A percentile compares a stretch with the other conserved stretches of the same genome.
These are phyloP conservation scores for Dicrostonyx torquatus DNA, from an alignment of 2,797 vertebrate species.

Conservation along the genomic window DNA sequence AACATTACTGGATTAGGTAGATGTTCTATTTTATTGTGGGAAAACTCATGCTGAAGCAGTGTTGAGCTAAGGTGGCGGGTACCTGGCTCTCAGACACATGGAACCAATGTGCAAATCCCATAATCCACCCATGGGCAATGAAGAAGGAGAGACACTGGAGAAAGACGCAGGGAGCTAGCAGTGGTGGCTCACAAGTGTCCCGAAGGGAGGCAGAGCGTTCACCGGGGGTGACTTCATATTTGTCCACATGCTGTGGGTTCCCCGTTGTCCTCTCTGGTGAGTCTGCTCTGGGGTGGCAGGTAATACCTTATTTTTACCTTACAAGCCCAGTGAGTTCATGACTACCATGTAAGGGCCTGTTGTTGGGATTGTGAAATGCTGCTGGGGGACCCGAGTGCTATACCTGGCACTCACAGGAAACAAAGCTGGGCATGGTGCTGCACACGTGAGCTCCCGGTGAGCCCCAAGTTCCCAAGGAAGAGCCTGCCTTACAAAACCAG, in stretches of 20 bases:
- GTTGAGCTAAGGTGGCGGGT: rapidly evolving
- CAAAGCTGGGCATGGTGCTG: background rate
- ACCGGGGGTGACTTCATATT: background rate
- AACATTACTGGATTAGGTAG: background rate
- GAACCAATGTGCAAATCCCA: rapidly evolving
- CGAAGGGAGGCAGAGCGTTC: background rate
- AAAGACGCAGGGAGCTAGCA: rapidly evolving
- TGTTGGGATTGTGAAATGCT: background rate
- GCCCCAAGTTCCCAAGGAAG: background rate
- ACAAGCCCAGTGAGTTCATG: background rate
- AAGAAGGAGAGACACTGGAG: rapidly evolving
- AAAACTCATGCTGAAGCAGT: background rate
- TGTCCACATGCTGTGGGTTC: background rate
- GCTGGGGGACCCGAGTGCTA: background rate
- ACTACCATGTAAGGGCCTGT: constrained; percentile 31
- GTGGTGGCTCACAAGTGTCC: rapidly evolving
- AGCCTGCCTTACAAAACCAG: background rate
- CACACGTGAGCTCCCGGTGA: background rate
- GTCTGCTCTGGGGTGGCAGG: background rate
- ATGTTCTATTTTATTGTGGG: background rate
- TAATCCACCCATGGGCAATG: background rate
- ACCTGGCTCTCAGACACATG: background rate
- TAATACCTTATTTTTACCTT: background rate
- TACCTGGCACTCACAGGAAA: background rate
- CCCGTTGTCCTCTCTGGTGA: background rate